Percentiles rank a stretch among this genome's conserved stretches.
Conservation (phyloP, 2,113 vertebrate species). For the Myotis brandtii region DNA sequence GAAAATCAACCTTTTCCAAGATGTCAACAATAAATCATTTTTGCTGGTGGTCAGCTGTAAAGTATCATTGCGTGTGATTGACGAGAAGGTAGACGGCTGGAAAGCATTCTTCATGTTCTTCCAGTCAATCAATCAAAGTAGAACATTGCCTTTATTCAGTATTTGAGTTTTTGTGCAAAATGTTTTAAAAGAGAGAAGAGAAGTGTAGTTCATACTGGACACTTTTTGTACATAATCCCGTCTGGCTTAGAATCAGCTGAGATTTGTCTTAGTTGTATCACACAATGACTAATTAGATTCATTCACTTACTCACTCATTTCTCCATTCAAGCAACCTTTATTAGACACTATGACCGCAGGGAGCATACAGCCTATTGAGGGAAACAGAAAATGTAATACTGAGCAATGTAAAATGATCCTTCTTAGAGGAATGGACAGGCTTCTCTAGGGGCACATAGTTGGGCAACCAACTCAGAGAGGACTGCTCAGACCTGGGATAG, state of each 20-base stretch:
- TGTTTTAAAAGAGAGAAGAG: not conserved
- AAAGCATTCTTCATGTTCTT: not conserved
- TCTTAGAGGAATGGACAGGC: not conserved
- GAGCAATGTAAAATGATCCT: not conserved
- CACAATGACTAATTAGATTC: not conserved
- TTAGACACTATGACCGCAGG: not conserved
- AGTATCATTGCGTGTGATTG: not conserved
- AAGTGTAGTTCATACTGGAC: not conserved
- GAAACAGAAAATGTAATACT: not conserved
- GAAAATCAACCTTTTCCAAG: not conserved
- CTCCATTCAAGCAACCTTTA: not conserved
- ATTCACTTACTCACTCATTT: not conserved
- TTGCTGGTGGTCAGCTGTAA: not conserved
- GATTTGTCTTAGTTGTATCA: not conserved
- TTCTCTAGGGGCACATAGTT: not conserved
- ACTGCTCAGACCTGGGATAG: not conserved
- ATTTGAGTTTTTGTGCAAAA: conserved; percentile 4
- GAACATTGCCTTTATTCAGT: not conserved
- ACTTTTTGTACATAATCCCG: not conserved
- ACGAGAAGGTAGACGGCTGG: not conserved
- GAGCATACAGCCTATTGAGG: not conserved
- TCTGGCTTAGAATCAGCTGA: not conserved
- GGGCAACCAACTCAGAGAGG: too few species aligned
- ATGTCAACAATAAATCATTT: not conserved
- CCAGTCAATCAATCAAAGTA: not conserved